Percentiles rank a stretch among this genome's conserved stretches.
Evolutionary conservation across 2,888 invertebrate species (phyloP).

Genomic region (Eilema caniola): DNA sequence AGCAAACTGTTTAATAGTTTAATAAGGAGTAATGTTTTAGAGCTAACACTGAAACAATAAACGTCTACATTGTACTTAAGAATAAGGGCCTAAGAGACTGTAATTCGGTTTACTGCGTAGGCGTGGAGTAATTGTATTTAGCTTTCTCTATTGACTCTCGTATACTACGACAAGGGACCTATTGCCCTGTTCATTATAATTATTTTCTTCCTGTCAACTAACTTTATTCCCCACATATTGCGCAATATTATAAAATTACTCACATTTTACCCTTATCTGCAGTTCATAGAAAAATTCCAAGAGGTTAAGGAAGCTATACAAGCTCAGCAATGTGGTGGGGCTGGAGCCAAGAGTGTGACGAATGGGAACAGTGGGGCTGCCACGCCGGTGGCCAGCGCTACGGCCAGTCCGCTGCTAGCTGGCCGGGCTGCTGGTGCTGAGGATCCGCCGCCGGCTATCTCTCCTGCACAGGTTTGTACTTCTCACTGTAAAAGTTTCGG

Average conservation of each 20-base stretch:
- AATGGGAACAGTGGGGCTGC: constrained; percentile 89
- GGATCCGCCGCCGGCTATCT: constrained; percentile 67
- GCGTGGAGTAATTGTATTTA: not conserved
- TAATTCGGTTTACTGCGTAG: constrained; percentile 1
- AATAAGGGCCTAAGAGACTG: not conserved
- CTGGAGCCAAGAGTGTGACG: constrained; percentile 57
- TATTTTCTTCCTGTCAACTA: not conserved
- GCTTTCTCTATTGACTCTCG: not conserved
- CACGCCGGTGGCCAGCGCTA: constrained; percentile 95
- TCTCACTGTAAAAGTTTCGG: not conserved
- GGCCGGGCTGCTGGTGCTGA: constrained; percentile 82
- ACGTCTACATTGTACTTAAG: not conserved
- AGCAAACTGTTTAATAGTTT: not conserved
- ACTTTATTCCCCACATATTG: not conserved
- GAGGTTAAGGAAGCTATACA: constrained; percentile 98
- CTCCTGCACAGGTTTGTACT: constrained; percentile 68
- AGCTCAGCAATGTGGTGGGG: constrained; percentile 70
- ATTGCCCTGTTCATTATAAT: constrained; percentile 4
- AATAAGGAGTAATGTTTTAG: not conserved
- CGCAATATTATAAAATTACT: not conserved
- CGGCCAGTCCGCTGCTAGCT: constrained; percentile 93
- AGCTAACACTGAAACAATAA: not conserved
- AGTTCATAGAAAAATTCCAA: constrained; percentile 99
- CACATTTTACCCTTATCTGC: constrained; percentile 31
- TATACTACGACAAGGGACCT: not conserved